A percentile compares a stretch with the other conserved stretches of the same genome.
These are phyloP conservation scores for Boulengeromyrus knoepffleri DNA, from an alignment of 2,113 vertebrate species.

Conservation along the genomic window DNA sequence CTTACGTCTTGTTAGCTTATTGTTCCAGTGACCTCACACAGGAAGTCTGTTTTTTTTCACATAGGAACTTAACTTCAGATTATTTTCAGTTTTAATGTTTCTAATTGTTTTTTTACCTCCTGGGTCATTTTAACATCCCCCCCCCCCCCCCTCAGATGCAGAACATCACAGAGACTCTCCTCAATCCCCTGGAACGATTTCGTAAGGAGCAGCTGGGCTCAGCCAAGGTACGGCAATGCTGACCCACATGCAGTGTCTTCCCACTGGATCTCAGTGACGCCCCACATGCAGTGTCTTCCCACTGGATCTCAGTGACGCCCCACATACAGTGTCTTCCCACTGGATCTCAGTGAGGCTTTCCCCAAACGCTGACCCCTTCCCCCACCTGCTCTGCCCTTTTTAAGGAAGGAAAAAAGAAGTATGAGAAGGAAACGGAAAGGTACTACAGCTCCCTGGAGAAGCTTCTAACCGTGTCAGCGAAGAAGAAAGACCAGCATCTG, in stretches of 20 bases:
- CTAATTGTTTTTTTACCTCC: not conserved
- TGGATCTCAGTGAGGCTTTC: not conserved
- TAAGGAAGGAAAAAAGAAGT: constrained; percentile 90
- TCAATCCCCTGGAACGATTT: constrained; percentile 96
- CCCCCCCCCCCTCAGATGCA: constrained; percentile 63
- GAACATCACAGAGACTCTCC: constrained; percentile 94
- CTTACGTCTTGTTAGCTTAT: not conserved
- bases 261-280: constrained; percentile 1
- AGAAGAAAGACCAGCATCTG: constrained; percentile 92
- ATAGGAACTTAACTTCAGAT: not conserved
- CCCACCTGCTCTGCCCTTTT: constrained; percentile 16
- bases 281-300: not conserved
- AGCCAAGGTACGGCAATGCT: constrained; percentile 69
- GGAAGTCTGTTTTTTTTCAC: not conserved
- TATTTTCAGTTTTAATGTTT: not conserved
- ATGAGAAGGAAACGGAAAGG: constrained; percentile 96
- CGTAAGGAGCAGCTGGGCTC: constrained; percentile 91
- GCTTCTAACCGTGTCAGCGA: constrained; percentile 86
- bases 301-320: not conserved
- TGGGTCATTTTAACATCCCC: not conserved
- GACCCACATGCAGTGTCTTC: not conserved
- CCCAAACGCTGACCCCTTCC: not conserved
- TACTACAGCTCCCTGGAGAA: constrained; percentile 94
- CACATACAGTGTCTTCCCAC: not conserved
- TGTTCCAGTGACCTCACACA: not conserved